Conservation (phyloP, 2,113 vertebrate species). For the Pygoscelis adeliae region DNA sequence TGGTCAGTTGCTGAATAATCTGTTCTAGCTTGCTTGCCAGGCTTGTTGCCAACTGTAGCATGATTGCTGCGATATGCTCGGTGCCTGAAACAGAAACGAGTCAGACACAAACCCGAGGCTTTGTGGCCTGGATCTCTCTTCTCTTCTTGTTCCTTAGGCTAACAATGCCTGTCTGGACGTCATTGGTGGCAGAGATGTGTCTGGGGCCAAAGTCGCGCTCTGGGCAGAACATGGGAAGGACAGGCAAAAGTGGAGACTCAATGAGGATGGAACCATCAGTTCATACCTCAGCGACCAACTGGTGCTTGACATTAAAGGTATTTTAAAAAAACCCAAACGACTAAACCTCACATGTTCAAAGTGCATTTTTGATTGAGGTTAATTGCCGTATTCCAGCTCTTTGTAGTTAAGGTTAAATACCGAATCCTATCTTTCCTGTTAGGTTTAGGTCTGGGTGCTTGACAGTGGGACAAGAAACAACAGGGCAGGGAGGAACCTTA, state of each 20-base stretch:
- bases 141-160: slow-evolving; percentile 59
- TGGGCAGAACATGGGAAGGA: slow-evolving; percentile 83
- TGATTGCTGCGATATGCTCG: rapidly evolving
- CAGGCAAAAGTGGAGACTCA: slow-evolving; percentile 84
- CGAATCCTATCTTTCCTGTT: background rate
- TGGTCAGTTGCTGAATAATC: background rate
- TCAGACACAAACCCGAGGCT: background rate
- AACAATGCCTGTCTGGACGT: slow-evolving; percentile 82
- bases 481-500: background rate
- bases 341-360: background rate
- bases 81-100: background rate
- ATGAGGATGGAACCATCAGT: slow-evolving; percentile 81
- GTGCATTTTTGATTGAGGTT: background rate
- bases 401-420: background rate
- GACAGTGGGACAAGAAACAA: background rate
- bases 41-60: background rate
- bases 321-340: background rate
- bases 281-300: slow-evolving; percentile 80
- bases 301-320: slow-evolving; percentile 87
- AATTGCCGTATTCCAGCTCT: background rate
- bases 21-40: background rate
- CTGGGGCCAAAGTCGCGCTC: slow-evolving; percentile 82
- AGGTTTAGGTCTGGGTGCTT: background rate
- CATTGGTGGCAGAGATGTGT: slow-evolving; percentile 79
- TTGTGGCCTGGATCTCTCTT: background rate